Conservation (phyloP, 2,113 vertebrate genomes). For the Bujurquina vittata region DNA sequence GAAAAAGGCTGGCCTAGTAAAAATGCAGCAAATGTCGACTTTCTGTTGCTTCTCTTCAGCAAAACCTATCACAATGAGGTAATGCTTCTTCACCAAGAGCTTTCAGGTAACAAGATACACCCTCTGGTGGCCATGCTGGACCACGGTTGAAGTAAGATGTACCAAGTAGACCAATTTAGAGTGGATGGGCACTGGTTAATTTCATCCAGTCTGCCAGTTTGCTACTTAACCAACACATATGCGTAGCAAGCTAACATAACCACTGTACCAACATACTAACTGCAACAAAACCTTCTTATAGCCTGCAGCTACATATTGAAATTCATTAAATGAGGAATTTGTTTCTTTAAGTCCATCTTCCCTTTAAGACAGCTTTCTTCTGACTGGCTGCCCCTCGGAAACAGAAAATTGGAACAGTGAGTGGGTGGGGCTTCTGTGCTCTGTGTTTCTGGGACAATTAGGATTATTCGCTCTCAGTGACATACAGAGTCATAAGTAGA, state of each 20-base stretch:
- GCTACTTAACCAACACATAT: not conserved
- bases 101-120: not conserved
- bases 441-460: not conserved
- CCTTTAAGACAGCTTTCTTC: not conserved
- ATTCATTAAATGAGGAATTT: not conserved
- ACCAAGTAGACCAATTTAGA: not conserved
- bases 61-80: conserved; percentile 1
- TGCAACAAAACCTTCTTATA: not conserved
- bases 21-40: not conserved
- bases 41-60: conserved; percentile 8
- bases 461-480: not conserved
- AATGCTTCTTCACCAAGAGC: not conserved
- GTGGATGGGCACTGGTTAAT: too few relatives aligned
- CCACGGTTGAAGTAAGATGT: not conserved
- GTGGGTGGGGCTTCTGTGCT: not conserved
- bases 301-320: not conserved
- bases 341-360: not conserved
- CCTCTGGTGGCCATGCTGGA: conserved; percentile 12
- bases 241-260: not conserved
- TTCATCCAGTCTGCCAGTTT: not conserved
- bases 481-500: not conserved
- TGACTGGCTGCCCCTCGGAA: not conserved
- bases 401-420: not conserved
- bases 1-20: not conserved
- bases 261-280: not conserved